Base-by-base conservation (phyloP, 2,888 invertebrate genomes). In the Agrotis puta region DNA sequence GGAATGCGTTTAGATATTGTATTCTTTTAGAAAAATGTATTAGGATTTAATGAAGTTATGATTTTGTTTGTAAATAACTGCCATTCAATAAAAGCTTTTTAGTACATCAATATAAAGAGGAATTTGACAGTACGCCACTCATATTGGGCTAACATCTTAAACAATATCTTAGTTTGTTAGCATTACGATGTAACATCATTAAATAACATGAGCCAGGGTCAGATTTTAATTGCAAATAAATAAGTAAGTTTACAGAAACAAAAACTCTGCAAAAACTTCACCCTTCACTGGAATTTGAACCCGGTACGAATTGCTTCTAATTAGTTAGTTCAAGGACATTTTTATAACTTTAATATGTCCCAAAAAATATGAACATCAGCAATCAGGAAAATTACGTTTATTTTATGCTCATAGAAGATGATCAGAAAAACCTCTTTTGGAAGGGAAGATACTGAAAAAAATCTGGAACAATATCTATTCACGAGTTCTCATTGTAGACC, bases 1-100 rank as follows among this genome's bases (percentile, higher is more conserved):
- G 53, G 68, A 68, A 82, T 73, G 79, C 64, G 24, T 63, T 65
- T 14, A 62, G 18, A 27, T n/a, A 64, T 33, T 51, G 11, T 2
- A 64, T 27, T 45, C 14, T 64, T 65, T 56, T 53, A 54, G 11
- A 18, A 51, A 51, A 68, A 18, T 18, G 16, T 43, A 57, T 39
- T 11, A 27, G 18, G 33, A 45, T 9, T 16, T 62, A 45, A 64
- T 39, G 11, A 48, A 57, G 27, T 54, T 50, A 6, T 59, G 48
- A n/a, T 14, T 48, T 47, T 27, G 39, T 47, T 61, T 18, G 14
- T 7, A 33, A 51, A 59, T 9, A 1, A 39, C 16, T 48, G 24
- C 24, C n/a, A 18, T 69, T 22, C 22, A 45, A n/a, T 14, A 66
- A 13, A 39, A n/a, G 39, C 3, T 14, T 43, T 43, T 24, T n/a